A percentile compares a stretch with the other conserved stretches of the same genome.
Evolutionary conservation across 92 coral and sea anemone genomes (phyloP).

Genomic region (Paramuricea clavata): DNA sequence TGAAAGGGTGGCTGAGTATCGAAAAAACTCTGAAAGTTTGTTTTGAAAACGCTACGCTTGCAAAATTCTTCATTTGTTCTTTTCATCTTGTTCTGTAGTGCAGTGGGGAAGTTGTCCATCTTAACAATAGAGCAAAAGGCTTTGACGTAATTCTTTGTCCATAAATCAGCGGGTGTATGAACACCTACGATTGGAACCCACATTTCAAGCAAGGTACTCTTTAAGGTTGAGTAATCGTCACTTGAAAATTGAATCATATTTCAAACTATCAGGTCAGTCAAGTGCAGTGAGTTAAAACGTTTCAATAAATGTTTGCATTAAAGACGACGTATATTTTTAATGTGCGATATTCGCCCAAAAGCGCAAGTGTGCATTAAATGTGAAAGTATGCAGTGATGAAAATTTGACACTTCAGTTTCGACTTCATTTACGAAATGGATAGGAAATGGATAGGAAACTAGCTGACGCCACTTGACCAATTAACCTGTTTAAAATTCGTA

Average conservation of each 20-base stretch:
- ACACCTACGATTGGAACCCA: background rate
- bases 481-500: too few species aligned
- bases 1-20: slow-evolving; percentile 1
- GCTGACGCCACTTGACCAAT: too few species aligned
- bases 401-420: too few species aligned
- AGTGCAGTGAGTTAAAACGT: too few species aligned
- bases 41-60: background rate
- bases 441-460: too few species aligned
- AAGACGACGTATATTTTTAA: too few species aligned
- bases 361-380: too few species aligned
- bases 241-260: background rate
- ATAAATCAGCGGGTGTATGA: background rate
- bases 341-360: too few species aligned
- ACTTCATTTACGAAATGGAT: too few species aligned
- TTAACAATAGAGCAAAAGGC: background rate
- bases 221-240: background rate
- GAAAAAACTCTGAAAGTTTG: slow-evolving; percentile 7
- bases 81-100: too few species aligned
- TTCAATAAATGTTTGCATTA: too few species aligned
- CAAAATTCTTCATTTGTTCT: background rate
- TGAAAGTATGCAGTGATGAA: too few species aligned
- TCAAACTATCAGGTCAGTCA: background rate
- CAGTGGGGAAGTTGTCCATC: background rate
- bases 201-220: background rate
- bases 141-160: background rate